phyloP scores from a whole-genome alignment of 1,140 invertebrate genomes.

The Riptortus pedestris region DNA sequence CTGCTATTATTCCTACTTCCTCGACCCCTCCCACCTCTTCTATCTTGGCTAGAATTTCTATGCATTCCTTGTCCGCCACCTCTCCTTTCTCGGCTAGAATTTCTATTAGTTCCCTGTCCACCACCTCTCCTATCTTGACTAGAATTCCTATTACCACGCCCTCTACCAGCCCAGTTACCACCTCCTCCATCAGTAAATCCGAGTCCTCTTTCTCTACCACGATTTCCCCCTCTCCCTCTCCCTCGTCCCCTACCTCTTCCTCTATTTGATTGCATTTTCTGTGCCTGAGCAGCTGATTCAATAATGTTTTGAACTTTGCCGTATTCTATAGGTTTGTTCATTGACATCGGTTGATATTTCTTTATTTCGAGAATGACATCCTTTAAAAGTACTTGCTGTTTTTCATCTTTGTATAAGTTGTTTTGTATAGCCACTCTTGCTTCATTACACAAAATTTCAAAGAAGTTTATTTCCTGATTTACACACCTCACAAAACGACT shows the following conservation, averaged over 20 bases:
- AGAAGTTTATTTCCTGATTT: neutral
- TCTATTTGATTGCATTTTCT: neutral
- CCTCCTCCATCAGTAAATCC: too few relatives aligned
- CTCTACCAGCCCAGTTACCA: too few relatives aligned
- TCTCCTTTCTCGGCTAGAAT: too few relatives aligned
- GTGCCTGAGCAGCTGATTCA: neutral
- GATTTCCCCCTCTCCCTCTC: neutral
- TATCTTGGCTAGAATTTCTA: too few relatives aligned
- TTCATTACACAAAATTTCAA: neutral
- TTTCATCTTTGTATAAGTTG: neutral
- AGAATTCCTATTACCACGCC: too few relatives aligned
- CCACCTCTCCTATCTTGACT: too few relatives aligned
- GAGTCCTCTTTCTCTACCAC: neutral
- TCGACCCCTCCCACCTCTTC: too few relatives aligned
- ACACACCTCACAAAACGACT: neutral
- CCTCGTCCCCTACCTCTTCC: neutral
- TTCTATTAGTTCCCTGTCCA: too few relatives aligned
- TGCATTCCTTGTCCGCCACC: too few relatives aligned
- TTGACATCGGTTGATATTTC: neutral
- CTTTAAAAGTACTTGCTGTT: neutral
- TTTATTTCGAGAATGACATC: neutral
- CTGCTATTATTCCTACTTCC: too few relatives aligned
- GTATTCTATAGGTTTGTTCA: too few relatives aligned
- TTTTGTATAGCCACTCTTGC: neutral
- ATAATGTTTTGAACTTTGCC: neutral